phyloP scores from a whole-genome alignment of 2,888 invertebrate genomes.

The Xestia sexstrigata region DNA sequence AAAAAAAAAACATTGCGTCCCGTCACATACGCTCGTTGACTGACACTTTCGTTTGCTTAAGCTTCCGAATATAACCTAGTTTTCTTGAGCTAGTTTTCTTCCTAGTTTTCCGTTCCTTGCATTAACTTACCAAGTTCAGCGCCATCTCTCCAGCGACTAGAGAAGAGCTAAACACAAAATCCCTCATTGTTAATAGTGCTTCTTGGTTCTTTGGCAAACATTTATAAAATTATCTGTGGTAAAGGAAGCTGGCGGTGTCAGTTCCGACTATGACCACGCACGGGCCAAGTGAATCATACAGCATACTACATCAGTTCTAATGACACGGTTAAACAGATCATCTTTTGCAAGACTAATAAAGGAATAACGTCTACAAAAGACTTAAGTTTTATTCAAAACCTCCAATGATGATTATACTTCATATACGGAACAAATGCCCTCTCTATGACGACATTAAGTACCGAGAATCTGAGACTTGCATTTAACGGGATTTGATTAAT shows the following conservation, averaged over 20 bases:
- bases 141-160: no score
- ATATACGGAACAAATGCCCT: neutral
- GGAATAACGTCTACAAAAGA: neutral
- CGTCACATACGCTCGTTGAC: no score
- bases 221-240: neutral
- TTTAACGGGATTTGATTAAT: no score
- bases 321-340: neutral
- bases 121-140: no score
- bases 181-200: neutral
- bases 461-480: neutral
- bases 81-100: no score
- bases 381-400: neutral
- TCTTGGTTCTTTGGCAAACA: neutral
- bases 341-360: neutral
- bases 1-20: no score
- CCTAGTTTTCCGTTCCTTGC: no score
- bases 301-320: neutral
- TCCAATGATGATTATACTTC: neutral
- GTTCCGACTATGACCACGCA: neutral
- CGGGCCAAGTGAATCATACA: neutral
- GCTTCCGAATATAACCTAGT: no score
- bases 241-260: neutral
- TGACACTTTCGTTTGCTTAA: no score
- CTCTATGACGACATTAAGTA: neutral
- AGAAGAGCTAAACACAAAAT: no score